Base-by-base conservation (phyloP, 2,888 invertebrate genomes). In the Dryomyza anilis region DNA sequence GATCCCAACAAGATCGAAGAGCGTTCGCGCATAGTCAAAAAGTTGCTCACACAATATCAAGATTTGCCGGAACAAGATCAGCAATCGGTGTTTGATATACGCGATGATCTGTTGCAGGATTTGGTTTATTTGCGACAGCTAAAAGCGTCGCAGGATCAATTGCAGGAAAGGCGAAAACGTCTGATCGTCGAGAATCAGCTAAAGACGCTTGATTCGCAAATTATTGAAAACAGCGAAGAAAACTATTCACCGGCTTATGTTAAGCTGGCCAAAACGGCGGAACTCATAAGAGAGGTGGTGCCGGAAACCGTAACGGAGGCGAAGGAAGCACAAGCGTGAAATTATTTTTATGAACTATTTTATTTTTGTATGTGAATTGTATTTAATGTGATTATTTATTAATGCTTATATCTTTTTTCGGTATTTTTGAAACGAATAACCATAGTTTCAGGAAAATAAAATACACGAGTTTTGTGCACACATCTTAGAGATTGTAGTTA, bases 21-120 rank as follows among this genome's bases (percentile, higher is more conserved):
- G 29, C 78, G 80, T 45, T 74, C 78, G 0, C 70, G 73, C 16
- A 71, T 77, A 8, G 80, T 82, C 1, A 80, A 81, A 67, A 82
- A 83, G 61, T 67, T 82, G 3, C 65, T 83, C 3, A 69, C 70
- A 0, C 73, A 81, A 66, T 82, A 80, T 64, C 78, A 81, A 6
- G 74, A 77, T 3, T 63, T 82, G 23, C 74, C 81, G 0, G 16
- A 55, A 4, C 72, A 76, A 12, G 80, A 83, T 36, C 80, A 83
- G 50, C 63, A 67, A 2, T 69, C 71, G 8, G 74, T 70, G 4
- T 66, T 68, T 0, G 61, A 45, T 2, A 67, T 78, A 19, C 74
- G 76, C 3, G 76, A 79, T 23, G 75, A 74, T 27, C 67, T 82
- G 23, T 68, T 81, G 2, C 67, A 73, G 67, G 76, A 81, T 68